Evolutionary conservation across 2,888 invertebrate genomes (phyloP), one percentile per base, ranked within the genome.

Genomic region (Willowsia nigromaculata): DNA sequence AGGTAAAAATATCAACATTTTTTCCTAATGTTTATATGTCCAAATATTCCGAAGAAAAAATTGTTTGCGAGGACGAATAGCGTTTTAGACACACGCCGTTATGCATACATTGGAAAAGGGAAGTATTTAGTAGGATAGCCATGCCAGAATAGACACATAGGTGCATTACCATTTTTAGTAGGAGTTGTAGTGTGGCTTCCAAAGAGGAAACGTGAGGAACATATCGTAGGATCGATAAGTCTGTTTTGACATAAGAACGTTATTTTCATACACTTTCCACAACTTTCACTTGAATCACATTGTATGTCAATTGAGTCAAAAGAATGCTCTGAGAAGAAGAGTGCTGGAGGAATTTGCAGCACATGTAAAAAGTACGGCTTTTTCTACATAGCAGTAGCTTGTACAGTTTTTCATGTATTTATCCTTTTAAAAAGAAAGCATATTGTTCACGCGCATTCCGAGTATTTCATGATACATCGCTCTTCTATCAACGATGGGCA

Each of bases 261-360:
- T 40, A 43, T 62, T 81, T 62, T 59, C 22, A 62, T 81, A 62
- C 27, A 59, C 81, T 62, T 84, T 71, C 40, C 56, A 71, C 71
- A 84, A 71, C 65, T 68, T 68, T 71, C 71, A 56, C 84, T 56
- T 84, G 71, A 84, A 84, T 84, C 84, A 84, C 71, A 84, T 71
- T 84, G 84, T 84, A 56, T 71, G 84, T 84, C 84, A 84, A 84
- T 84, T 84, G 53, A 53, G 71, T 71, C 33, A 22, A 30, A 53
- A 71, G 47, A 18, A 37, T 53, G 37, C 47, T 11, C 4, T n/a
- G 62, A 65, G n/a, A 2, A 50, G 30, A 15, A 18, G 25, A 33
- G 30, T 33, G 27, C 53, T 30, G 18, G 33, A 27, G 53, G 53
- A 78, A 78, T 78, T 78, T 53, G 7, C 25, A n/a, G 30, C 25